These are phyloP conservation scores for Drosophila arawakana DNA, from an alignment of 1,140 invertebrate species.

Conservation along the genomic window DNA sequence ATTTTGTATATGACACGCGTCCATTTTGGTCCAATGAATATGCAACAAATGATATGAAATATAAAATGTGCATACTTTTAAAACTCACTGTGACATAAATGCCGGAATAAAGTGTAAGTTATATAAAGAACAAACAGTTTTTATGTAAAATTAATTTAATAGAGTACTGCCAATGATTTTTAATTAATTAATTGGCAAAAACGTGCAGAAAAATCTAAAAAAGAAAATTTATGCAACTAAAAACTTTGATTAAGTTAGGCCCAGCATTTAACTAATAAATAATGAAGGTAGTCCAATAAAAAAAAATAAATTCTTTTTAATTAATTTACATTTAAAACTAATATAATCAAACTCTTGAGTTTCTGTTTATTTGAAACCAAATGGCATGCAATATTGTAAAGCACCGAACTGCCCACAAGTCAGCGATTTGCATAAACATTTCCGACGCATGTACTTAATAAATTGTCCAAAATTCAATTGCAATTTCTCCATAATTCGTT, in stretches of 20 bases:
- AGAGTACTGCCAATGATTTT: too few species aligned
- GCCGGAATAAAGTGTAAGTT: neutral
- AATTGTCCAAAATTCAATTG: neutral
- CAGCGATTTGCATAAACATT: neutral
- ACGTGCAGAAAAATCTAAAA: too few species aligned
- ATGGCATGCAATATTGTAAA: neutral
- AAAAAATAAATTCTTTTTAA: too few species aligned
- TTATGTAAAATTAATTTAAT: too few species aligned
- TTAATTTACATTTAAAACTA: neutral
- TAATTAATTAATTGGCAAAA: too few species aligned
- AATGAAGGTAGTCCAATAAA: too few species aligned
- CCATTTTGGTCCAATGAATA: slow-evolving; percentile 29
- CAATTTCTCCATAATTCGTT: slow-evolving; percentile 10
- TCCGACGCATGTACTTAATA: neutral
- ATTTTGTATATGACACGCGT: slow-evolving; percentile 35
- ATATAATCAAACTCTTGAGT: neutral
- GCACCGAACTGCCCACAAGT: too few species aligned
- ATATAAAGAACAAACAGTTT: too few species aligned
- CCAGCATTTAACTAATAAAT: too few species aligned
- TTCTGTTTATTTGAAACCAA: too few species aligned
- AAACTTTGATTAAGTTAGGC: too few species aligned
- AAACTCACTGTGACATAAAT: slow-evolving; percentile 1
- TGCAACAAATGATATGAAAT: slow-evolving; percentile 24
- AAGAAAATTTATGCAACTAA: too few species aligned
- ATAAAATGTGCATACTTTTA: slow-evolving; percentile 19